Base-by-base conservation (phyloP, 1,140 invertebrate genomes). In the Tetranychus urticae region DNA sequence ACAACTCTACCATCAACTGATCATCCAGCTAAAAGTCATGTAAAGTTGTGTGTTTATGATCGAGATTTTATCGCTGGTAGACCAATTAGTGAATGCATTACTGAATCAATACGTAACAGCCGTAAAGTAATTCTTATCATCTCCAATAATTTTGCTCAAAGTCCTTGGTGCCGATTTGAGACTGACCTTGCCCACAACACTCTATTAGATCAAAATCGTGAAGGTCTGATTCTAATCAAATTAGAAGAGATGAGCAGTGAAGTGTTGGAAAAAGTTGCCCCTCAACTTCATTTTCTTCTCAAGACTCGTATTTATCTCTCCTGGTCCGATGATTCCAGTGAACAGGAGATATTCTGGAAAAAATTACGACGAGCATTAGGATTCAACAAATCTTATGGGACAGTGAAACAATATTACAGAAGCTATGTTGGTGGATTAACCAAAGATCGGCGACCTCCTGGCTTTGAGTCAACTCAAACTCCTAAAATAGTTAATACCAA, bases 81-180 rank as follows among this genome's bases (percentile, higher is more conserved):
- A 0, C 72, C 77, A 50, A 80, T 81, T 58, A 77, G 77, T 0
- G 78, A 81, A 64, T 76, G 75, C 62, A 77, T 83, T 59, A 67
- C 79, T 14, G 73, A 73, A 62, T 76, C 76, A 65, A 76, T 82
- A 45, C 73, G 76, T 34, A 71, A 74, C 56, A 81, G 79, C 67
- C 73, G 77, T 54, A 78, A 77, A 68, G 77, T 79, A 14, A 70
- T 82, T 50, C 69, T 82, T 23, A 70, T 82, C n/a, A 72, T 82
- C 36, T 81, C 79, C 60, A 75, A 80, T 65, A 73, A 75, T 59
- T 82, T 81, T 67, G 74, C 78, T 0, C 74, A 76, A 64, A 82
- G 80, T 47, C 77, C 80, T 46, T 82, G 80, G 81, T 82, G 80
- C 67, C 37, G 56, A 36, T 80, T 79, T 75, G 81, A 82, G 68